phyloP scores from a whole-genome alignment of 1,140 invertebrate species.

The Hirudo medicinalis region DNA sequence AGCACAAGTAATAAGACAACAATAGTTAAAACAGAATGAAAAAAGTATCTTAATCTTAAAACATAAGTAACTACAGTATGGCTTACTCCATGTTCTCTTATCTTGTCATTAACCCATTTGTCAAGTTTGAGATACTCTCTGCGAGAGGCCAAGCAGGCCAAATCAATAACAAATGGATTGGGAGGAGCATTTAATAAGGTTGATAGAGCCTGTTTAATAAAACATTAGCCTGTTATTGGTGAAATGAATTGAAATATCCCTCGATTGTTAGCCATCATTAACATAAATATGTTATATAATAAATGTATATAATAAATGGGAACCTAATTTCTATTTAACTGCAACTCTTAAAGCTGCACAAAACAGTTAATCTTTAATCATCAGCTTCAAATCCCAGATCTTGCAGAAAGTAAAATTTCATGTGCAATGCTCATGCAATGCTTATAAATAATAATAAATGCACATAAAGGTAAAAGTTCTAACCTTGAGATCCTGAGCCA shows the following conservation, averaged over 20 bases:
- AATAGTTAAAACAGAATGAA: neutral
- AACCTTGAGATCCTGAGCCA: conserved; percentile 86
- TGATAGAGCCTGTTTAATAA: conserved; percentile 56
- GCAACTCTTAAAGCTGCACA: neutral
- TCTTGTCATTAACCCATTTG: conserved; percentile 95
- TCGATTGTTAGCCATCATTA: too few species aligned
- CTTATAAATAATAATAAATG: neutral
- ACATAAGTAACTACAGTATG: neutral
- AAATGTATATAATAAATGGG: neutral
- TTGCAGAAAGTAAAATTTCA: too few species aligned
- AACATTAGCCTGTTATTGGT: conserved; percentile 4
- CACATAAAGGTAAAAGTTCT: neutral
- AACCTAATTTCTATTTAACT: neutral
- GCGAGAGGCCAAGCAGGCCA: conserved; percentile 87
- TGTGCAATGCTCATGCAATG: too few species aligned
- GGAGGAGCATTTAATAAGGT: conserved; percentile 80
- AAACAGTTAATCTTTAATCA: too few species aligned
- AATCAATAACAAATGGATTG: conserved; percentile 89
- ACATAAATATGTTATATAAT: neutral
- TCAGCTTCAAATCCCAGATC: too few species aligned
- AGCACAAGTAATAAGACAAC: neutral
- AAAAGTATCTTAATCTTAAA: neutral
- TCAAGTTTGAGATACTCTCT: conserved; percentile 93
- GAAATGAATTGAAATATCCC: neutral
- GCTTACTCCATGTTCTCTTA: conserved; percentile 71